Conservation (phyloP, 2,888 invertebrate species). For the Nomada fucata region DNA sequence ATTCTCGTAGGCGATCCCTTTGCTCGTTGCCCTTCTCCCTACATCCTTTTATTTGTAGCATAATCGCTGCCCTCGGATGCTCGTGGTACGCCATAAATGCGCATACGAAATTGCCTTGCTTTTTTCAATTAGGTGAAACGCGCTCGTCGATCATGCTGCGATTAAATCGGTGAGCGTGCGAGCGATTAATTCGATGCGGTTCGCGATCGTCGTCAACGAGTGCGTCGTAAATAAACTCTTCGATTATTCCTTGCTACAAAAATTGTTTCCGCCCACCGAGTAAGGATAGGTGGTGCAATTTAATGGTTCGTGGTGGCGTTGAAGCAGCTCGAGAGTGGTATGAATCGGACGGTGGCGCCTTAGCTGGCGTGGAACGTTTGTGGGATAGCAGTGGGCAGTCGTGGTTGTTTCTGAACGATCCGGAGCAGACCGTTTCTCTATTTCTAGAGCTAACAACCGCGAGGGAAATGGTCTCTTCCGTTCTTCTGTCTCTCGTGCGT, state of each 20-base stretch:
- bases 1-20: conserved; percentile 11
- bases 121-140: no score
- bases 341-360: conserved; percentile 65
- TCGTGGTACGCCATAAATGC: background rate
- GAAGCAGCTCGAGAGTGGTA: conserved; percentile 61
- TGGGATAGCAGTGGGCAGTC: conserved; percentile 4
- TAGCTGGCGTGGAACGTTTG: conserved; percentile 34
- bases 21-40: background rate
- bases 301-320: conserved; percentile 27
- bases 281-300: conserved; percentile 2
- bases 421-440: conserved; percentile 73
- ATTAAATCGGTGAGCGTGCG: no score
- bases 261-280: conserved; percentile 35
- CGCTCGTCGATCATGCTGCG: no score
- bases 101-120: background rate
- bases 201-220: no score
- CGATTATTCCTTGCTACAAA: conserved; percentile 1
- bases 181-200: no score
- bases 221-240: no score
- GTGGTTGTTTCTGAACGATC: conserved; percentile 70
- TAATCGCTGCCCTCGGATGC: background rate
- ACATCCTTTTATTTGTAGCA: conserved; percentile 14
- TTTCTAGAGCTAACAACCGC: conserved; percentile 62
- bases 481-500: background rate
- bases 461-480: no score